These are phyloP conservation scores for Bombycilla garrulus DNA, from an alignment of 2,113 vertebrate species.

Conservation along the genomic window DNA sequence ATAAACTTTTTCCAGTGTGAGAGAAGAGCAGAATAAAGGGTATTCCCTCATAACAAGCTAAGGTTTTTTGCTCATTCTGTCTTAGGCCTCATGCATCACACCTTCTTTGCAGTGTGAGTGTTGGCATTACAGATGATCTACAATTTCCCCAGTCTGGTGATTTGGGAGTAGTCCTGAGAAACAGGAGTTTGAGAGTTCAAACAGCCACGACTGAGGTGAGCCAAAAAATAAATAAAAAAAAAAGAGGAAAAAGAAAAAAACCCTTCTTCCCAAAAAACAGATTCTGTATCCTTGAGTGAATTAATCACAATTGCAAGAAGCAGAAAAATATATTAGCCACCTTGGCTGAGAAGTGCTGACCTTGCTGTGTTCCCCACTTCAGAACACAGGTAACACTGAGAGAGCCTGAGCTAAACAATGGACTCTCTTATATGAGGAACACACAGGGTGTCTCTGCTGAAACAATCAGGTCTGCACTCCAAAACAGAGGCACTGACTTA, in stretches of 20 bases:
- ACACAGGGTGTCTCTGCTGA: neutral
- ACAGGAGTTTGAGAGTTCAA: neutral
- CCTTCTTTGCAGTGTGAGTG: neutral
- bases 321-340: neutral
- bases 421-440: neutral
- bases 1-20: neutral
- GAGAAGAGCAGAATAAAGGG: neutral
- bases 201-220: neutral
- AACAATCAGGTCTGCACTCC: neutral
- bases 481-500: neutral
- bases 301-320: neutral
- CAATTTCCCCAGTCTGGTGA: neutral
- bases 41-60: neutral
- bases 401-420: neutral
- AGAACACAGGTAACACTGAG: neutral
- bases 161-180: neutral
- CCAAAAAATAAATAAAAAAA: neutral
- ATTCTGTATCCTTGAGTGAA: neutral
- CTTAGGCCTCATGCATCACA: neutral
- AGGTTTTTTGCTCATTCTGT: neutral
- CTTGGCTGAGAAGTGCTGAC: neutral
- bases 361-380: neutral
- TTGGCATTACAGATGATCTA: neutral
- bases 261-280: accelerated
- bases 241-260: neutral